phyloP scores from a whole-genome alignment of 2,888 invertebrate genomes.

The Stenodera caucasica region DNA sequence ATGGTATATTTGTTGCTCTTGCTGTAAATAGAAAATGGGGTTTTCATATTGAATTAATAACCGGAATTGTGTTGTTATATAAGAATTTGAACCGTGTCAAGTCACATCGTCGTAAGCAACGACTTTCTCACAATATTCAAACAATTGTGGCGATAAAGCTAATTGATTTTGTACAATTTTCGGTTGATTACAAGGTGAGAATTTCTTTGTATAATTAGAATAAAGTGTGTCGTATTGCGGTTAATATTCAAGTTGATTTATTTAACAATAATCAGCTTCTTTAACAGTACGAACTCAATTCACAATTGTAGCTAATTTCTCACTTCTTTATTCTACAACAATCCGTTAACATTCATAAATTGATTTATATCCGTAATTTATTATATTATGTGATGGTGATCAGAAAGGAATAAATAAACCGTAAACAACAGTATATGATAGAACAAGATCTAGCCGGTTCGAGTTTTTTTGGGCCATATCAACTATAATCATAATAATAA shows the following conservation, averaged over 20 bases:
- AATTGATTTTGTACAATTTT: slow-evolving; percentile 19
- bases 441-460: background rate
- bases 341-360: slow-evolving; percentile 20
- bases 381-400: background rate
- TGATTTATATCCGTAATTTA: background rate
- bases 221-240: slow-evolving; percentile 27
- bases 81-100: background rate
- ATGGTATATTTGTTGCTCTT: slow-evolving; percentile 50
- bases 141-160: slow-evolving; percentile 7
- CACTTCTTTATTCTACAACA: slow-evolving; percentile 12
- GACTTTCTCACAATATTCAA: background rate
- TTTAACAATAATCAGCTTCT: slow-evolving; percentile 15
- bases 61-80: background rate
- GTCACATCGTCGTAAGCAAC: background rate
- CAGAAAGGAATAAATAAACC: background rate
- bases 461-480: background rate
- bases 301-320: slow-evolving; percentile 20
- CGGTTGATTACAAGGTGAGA: slow-evolving; percentile 13
- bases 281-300: no score
- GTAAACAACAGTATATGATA: background rate
- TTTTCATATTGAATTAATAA: background rate
- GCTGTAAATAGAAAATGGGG: slow-evolving; percentile 32
- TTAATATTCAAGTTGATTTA: slow-evolving; percentile 22
- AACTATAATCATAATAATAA: background rate
- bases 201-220: slow-evolving; percentile 8